These are phyloP conservation scores for Danio aesculapii DNA, from an alignment of 2,797 vertebrate genomes.

Conservation along the genomic window DNA sequence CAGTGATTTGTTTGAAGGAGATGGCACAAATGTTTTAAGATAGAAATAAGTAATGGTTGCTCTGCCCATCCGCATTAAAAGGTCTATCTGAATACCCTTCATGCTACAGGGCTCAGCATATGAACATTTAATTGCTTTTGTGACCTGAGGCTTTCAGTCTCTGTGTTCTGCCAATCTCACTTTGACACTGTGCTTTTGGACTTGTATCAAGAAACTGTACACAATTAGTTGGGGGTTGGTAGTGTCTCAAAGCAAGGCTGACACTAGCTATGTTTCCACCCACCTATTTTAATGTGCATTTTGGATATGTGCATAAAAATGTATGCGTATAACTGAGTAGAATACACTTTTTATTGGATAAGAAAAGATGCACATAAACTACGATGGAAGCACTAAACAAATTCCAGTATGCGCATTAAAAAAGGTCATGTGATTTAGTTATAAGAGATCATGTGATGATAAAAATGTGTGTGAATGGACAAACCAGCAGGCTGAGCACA, in stretches of 20 bases:
- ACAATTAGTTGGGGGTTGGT: conserved; percentile 40
- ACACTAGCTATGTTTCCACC: no score
- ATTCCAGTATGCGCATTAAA: no score
- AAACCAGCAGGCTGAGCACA: no score
- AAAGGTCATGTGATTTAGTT: no score
- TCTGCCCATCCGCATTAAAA: background rate
- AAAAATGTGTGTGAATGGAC: no score
- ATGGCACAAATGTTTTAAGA: background rate
- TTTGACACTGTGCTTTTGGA: conserved; percentile 54
- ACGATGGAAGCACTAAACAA: no score
- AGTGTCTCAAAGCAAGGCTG: conserved; percentile 1
- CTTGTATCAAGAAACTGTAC: conserved; percentile 52
- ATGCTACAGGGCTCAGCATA: conserved; percentile 32
- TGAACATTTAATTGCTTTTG: conserved; percentile 62
- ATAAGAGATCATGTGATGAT: no score
- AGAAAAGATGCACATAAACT: no score
- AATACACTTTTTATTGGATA: no score
- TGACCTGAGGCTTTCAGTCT: conserved; percentile 56
- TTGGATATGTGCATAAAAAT: no score
- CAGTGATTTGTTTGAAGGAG: background rate
- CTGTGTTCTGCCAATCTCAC: conserved; percentile 48
- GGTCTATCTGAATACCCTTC: background rate
- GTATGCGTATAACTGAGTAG: no score
- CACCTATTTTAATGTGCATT: no score
- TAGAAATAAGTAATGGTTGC: background rate